phyloP scores from a whole-genome alignment of 2,888 invertebrate species.

The Zhuqinia jingwanae region DNA sequence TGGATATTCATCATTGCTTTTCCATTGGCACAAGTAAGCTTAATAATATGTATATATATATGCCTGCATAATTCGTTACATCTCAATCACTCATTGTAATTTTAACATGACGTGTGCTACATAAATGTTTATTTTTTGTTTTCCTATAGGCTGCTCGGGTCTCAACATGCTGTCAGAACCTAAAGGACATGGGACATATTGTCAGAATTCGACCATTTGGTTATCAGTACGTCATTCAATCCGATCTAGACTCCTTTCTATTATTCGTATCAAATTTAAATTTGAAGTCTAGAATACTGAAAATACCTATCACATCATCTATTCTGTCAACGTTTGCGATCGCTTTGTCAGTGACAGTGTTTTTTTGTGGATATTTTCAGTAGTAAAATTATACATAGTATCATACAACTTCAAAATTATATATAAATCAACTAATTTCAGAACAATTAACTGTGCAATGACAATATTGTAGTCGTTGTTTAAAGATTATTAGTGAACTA shows the following conservation, averaged over 20 bases:
- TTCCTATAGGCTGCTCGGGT: conserved; percentile 86
- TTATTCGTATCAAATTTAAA: conserved; percentile 88
- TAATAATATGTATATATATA: neutral
- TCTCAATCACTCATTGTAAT: neutral
- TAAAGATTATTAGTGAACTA: no score
- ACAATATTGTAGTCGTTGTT: no score
- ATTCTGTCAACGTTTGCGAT: conserved; percentile 86
- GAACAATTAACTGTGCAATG: no score
- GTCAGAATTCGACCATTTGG: conserved; percentile 89
- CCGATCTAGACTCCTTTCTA: conserved; percentile 89
- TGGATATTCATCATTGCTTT: conserved; percentile 86
- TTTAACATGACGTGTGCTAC: no score
- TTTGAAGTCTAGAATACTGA: conserved; percentile 88
- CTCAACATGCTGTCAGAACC: conserved; percentile 86
- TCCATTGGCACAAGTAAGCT: conserved; percentile 87
- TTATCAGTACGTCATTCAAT: conserved; percentile 88
- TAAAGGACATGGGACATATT: conserved; percentile 90
- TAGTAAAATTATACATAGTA: no score
- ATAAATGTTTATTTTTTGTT: no score
- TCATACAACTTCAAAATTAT: no score
- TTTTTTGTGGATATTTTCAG: conserved; percentile 84
- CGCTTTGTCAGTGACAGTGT: conserved; percentile 84
- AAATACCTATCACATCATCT: conserved; percentile 87
- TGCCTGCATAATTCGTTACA: neutral
- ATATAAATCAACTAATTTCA: no score